Percentiles rank a stretch among this genome's conserved stretches.
These are phyloP conservation scores for Numida meleagris DNA, from an alignment of 2,113 vertebrate genomes.

Conservation along the genomic window DNA sequence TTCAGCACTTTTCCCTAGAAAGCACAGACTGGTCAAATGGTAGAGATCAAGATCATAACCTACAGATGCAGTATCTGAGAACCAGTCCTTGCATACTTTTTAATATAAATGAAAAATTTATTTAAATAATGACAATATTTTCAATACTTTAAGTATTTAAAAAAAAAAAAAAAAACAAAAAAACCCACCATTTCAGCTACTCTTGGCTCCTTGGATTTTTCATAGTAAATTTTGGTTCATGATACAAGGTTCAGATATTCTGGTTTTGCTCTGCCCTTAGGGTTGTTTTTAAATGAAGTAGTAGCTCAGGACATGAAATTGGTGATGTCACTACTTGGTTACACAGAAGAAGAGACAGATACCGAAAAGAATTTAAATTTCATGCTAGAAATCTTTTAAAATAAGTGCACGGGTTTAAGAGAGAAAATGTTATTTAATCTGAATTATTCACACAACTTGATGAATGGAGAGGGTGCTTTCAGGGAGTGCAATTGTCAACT, in stretches of 20 bases:
- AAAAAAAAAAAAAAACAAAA: no score
- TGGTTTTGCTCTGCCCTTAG: not conserved
- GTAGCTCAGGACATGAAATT: not conserved
- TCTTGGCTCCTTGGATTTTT: not conserved
- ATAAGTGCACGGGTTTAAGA: not conserved
- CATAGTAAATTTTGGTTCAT: not conserved
- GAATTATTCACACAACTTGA: not conserved
- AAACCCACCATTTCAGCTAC: not conserved
- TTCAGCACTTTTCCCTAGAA: conserved; percentile 45
- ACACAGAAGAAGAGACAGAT: not conserved
- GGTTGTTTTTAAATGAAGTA: not conserved
- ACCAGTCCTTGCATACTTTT: not conserved
- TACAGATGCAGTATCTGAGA: not conserved
- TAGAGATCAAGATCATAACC: not conserved
- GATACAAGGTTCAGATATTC: not conserved
- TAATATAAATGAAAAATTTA: conserved; percentile 5
- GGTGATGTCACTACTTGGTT: not conserved
- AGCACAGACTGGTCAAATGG: not conserved
- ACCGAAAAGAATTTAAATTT: not conserved
- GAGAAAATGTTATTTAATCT: not conserved
- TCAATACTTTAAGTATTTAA: conserved; percentile 7
- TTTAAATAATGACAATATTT: not conserved
- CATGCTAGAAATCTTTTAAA: not conserved
- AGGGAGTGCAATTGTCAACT: not conserved
- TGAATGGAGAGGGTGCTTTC: not conserved